Evolutionary conservation across 2,113 vertebrate genomes (phyloP), one percentile per base, ranked within the genome.

Genomic region (Silurus meridionalis): DNA sequence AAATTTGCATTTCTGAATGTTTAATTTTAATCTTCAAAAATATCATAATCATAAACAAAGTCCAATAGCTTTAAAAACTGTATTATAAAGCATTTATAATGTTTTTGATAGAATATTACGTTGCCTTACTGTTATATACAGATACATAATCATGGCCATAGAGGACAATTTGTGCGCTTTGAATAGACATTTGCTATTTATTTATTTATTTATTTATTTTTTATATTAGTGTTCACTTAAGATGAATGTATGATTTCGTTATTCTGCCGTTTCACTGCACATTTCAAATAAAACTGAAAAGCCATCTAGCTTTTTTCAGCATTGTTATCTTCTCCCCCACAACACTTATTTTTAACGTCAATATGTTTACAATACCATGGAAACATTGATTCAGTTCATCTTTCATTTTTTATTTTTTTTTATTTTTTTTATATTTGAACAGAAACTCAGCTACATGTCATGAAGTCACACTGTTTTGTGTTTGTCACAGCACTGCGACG

Each of bases 401-500:
- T 37, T 48, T 37, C 13, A 19, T 72, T 72, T 72, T 50, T 19
- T 19, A 14, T 63, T 13, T 25, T 86, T 46, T 61, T 15, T 63
- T 13, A 15, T 71, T 48, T 6, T 6, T 52, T 2, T 13, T 52
- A 52, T 2, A 0, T 52, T 75, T 11, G 0, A 75, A 50, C 9
- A 8, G 69, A 23, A 53, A 52, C 2, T 2, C 21, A 7, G 72
- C 21, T 53, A 52, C 50, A 53, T 7, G 21, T 11, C 14, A 66
- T 57, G 57, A 82, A 61, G 19, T 55, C 55, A 74, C 67, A 55
- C 6, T 64, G 9, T 85, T 25, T 67, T 25, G 37, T 9, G 67
- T 60, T 82, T 67, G 10, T 80, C 0, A n/a, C 74, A 94, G 93
- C 1, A 11, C 19, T 17, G 60, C 15, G 0, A 90, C 89, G 69